Conservation (phyloP, 1,140 invertebrate genomes). For the Alviniconcha marisindica region DNA sequence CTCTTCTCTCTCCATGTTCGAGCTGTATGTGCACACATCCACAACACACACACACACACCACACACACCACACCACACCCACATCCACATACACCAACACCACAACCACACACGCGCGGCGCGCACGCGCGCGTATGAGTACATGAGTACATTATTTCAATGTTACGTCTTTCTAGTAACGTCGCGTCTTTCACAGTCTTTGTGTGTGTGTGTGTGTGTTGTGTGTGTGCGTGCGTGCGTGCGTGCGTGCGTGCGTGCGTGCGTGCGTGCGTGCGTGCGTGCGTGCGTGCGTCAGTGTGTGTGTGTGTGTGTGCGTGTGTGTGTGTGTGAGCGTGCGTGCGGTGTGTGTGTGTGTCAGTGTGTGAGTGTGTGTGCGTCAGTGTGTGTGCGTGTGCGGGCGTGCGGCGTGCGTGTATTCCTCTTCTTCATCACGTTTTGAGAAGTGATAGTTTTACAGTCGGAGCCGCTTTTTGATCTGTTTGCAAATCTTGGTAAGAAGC, state of each 20-base stretch:
- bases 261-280: neutral
- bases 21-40: neutral
- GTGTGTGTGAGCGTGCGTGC: neutral
- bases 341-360: neutral
- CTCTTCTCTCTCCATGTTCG: neutral
- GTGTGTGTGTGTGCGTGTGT: slow-evolving; percentile 10
- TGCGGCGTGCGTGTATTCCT: neutral
- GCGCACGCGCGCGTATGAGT: no score
- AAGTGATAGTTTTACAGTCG: neutral
- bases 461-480: neutral
- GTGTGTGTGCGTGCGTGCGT: neutral
- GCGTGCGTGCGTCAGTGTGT: neutral
- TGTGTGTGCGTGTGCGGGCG: neutral
- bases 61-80: no score
- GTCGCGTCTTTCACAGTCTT: no score
- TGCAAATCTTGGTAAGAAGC: no score
- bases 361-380: neutral
- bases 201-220: no score
- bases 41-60: no score
- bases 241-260: slow-evolving; percentile 15
- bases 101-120: no score
- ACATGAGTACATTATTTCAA: no score
- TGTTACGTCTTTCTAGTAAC: no score
- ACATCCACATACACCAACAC: no score
- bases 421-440: neutral